Percentiles rank a stretch among this genome's conserved stretches.
Evolutionary conservation across 1,140 invertebrate species (phyloP).

Genomic region (Carcinoscorpius rotundicauda): DNA sequence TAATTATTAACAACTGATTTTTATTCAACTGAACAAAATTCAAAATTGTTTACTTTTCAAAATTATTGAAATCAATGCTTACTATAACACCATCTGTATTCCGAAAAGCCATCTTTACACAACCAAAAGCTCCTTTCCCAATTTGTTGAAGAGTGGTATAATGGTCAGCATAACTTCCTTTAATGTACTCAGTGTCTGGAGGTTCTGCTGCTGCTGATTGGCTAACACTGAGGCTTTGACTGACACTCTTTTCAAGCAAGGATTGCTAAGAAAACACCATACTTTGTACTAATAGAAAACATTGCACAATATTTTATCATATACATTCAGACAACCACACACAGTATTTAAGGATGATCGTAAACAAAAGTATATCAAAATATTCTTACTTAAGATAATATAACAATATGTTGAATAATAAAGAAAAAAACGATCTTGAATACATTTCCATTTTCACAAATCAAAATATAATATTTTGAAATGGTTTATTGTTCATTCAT

Average conservation of each 20-base stretch:
- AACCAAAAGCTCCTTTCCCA: conserved; percentile 61
- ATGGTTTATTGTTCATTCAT: too few relatives aligned
- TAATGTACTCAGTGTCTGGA: conserved; percentile 36
- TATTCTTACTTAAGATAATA: conserved; percentile 5
- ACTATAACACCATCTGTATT: conserved; percentile 46
- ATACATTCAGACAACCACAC: too few relatives aligned
- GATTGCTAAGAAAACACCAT: too few relatives aligned
- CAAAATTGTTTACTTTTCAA: too few relatives aligned
- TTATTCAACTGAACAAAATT: too few relatives aligned
- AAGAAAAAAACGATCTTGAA: too few relatives aligned
- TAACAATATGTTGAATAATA: too few relatives aligned
- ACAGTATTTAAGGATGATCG: too few relatives aligned
- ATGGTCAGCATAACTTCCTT: conserved; percentile 46
- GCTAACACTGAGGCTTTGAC: not conserved
- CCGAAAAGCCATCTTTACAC: conserved; percentile 51
- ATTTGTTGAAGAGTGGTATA: conserved; percentile 57
- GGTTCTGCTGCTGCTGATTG: not conserved
- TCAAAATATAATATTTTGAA: too few relatives aligned
- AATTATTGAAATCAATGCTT: conserved; percentile 6
- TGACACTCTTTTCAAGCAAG: conserved; percentile 2
- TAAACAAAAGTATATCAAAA: not conserved
- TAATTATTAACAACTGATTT: too few relatives aligned
- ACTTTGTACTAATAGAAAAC: too few relatives aligned
- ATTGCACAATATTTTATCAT: too few relatives aligned
- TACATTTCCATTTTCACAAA: not conserved